Evolutionary conservation across 64 coral and sea anemone genomes (phyloP).

Genomic region (Dendronephthya gigantea): DNA sequence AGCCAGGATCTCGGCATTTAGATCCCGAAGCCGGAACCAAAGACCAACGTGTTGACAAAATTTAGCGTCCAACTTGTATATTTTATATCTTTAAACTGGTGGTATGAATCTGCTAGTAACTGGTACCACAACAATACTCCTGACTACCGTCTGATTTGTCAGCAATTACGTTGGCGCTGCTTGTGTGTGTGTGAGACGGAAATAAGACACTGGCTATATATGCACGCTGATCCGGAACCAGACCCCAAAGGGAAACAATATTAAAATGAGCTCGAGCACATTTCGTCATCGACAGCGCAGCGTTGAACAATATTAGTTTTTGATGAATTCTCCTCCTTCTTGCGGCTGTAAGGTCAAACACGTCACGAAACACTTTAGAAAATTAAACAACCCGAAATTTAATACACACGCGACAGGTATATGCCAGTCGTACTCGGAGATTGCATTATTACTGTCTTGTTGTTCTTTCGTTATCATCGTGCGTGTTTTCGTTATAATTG

Average conservation of each 20-base stretch:
- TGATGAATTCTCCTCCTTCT: background rate
- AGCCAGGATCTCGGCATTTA: background rate
- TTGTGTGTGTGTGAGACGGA: background rate
- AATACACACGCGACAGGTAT: too few species aligned
- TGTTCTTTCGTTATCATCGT: too few species aligned
- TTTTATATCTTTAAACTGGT: background rate
- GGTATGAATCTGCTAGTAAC: background rate
- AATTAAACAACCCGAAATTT: too few species aligned
- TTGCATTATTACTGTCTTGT: too few species aligned
- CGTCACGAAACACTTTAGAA: background rate
- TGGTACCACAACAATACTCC: background rate
- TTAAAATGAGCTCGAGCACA: background rate
- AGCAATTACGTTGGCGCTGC: background rate
- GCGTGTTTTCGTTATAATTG: too few species aligned
- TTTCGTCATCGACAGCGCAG: background rate
- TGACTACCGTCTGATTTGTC: background rate
- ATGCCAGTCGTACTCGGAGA: too few species aligned
- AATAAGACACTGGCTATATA: too few species aligned
- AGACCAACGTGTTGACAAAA: background rate
- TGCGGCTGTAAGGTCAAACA: background rate
- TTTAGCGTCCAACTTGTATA: background rate
- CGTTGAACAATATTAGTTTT: too few species aligned
- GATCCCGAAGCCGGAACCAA: background rate
- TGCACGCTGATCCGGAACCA: background rate
- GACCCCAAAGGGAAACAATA: background rate